phyloP scores from a whole-genome alignment of 92 coral and sea anemone species.

The Plumapathes pennacea region DNA sequence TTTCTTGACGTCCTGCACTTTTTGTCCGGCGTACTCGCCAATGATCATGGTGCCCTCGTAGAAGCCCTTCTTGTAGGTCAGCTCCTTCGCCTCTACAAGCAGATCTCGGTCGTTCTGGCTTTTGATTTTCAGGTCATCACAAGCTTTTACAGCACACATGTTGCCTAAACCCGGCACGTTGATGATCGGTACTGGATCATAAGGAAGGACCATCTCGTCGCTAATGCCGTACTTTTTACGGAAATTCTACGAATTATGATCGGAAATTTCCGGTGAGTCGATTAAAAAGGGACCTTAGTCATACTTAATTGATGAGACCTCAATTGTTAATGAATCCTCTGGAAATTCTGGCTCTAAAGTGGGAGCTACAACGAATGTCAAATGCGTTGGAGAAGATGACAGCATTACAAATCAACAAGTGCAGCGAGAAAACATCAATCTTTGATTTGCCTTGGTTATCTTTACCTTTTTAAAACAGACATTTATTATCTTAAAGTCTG shows the following conservation, averaged over 20 bases:
- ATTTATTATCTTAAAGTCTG: background rate
- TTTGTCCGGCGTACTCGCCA: slow-evolving; percentile 84
- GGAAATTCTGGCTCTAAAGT: too few relatives aligned
- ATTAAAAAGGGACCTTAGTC: too few relatives aligned
- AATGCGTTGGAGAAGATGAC: too few relatives aligned
- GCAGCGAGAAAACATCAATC: too few relatives aligned
- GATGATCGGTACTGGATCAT: slow-evolving; percentile 91
- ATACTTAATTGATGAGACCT: too few relatives aligned
- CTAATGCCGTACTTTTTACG: slow-evolving; percentile 88
- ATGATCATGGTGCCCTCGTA: slow-evolving; percentile 92
- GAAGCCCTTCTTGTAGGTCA: slow-evolving; percentile 96
- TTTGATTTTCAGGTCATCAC: slow-evolving; percentile 93
- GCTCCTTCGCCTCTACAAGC: slow-evolving; percentile 86
- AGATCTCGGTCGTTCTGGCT: slow-evolving; percentile 95
- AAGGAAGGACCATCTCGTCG: slow-evolving; percentile 98
- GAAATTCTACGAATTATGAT: slow-evolving; percentile 62
- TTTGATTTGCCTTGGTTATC: too few relatives aligned
- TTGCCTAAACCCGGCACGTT: slow-evolving; percentile 94
- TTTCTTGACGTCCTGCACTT: slow-evolving; percentile 99
- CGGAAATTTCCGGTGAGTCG: too few relatives aligned
- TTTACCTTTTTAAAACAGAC: too few relatives aligned
- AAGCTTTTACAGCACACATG: slow-evolving; percentile 86
- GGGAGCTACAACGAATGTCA: too few relatives aligned
- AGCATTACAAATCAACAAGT: too few relatives aligned
- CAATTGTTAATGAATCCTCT: too few relatives aligned